Evolutionary conservation across 2,888 invertebrate genomes (phyloP).

Genomic region (Hydropsyche betteni): DNA sequence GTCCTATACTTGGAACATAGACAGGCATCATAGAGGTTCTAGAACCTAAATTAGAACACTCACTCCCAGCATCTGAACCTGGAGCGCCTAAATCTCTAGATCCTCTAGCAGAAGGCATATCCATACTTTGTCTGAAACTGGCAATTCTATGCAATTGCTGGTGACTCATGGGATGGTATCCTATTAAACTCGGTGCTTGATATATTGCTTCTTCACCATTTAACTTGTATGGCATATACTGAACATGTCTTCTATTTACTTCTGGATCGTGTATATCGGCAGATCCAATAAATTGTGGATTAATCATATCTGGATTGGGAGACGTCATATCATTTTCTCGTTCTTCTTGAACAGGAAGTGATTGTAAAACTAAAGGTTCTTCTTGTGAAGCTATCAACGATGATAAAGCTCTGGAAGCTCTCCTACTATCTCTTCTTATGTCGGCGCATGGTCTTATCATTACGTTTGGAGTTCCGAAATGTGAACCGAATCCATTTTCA

Average conservation of each 20-base stretch:
- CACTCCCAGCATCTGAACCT: slow-evolving; percentile 15
- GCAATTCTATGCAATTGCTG: slow-evolving; percentile 16
- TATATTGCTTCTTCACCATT: slow-evolving; percentile 7
- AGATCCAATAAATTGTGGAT: not conserved
- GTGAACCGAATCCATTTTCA: slow-evolving; percentile 48
- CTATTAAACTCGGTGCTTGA: slow-evolving; percentile 7
- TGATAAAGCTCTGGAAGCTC: slow-evolving; percentile 50
- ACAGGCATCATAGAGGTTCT: slow-evolving; percentile 16
- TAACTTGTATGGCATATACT: not conserved
- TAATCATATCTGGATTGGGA: not conserved
- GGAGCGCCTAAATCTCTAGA: slow-evolving; percentile 8
- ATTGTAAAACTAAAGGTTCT: slow-evolving; percentile 39
- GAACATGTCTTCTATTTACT: not conserved
- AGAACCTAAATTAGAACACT: slow-evolving; percentile 9
- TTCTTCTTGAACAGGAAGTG: slow-evolving; percentile 36
- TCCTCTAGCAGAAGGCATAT: not conserved
- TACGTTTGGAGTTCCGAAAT: slow-evolving; percentile 48
- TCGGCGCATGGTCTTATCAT: slow-evolving; percentile 51
- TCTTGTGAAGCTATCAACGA: slow-evolving; percentile 44
- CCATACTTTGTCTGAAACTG: slow-evolving; percentile 11
- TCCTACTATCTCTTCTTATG: slow-evolving; percentile 48
- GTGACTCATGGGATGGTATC: slow-evolving; percentile 6
- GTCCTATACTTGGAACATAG: not conserved
- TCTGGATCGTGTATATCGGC: not conserved
- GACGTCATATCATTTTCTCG: slow-evolving; percentile 21